phyloP scores from a whole-genome alignment of 2,888 invertebrate genomes.

The Xestia c-nigrum region DNA sequence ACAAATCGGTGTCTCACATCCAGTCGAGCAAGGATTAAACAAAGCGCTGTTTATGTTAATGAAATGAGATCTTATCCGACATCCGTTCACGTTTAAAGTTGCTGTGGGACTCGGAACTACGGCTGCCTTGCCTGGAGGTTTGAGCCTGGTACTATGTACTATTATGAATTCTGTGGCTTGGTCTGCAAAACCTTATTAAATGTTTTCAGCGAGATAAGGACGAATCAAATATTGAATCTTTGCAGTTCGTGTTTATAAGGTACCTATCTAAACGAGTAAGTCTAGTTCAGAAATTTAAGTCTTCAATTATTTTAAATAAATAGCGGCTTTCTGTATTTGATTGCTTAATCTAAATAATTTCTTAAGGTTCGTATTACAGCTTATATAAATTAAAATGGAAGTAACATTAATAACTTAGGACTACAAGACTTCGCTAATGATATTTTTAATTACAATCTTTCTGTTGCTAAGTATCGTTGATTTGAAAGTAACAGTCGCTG shows the following conservation, averaged over 20 bases:
- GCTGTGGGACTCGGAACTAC: slow-evolving; percentile 29
- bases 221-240: slow-evolving; percentile 30
- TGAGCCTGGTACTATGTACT: neutral
- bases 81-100: slow-evolving; percentile 60
- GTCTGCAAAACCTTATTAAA: slow-evolving; percentile 37
- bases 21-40: slow-evolving; percentile 69
- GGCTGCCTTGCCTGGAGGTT: slow-evolving; percentile 1
- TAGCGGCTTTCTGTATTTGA: neutral
- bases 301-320: neutral
- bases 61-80: slow-evolving; percentile 76
- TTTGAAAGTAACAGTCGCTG: slow-evolving; percentile 15
- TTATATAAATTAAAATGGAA: slow-evolving; percentile 12
- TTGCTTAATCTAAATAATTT: neutral
- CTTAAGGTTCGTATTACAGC: neutral
- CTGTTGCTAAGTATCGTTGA: slow-evolving; percentile 35
- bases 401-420: slow-evolving; percentile 4
- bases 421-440: neutral
- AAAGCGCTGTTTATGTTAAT: slow-evolving; percentile 78
- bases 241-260: neutral
- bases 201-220: slow-evolving; percentile 5
- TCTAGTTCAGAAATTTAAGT: neutral
- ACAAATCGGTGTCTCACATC: slow-evolving; percentile 60
- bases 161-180: too few species aligned
- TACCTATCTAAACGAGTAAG: neutral
- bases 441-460: slow-evolving; percentile 27